Base-by-base conservation (phyloP, 2,888 invertebrate genomes). In the Corbicula japonica region DNA sequence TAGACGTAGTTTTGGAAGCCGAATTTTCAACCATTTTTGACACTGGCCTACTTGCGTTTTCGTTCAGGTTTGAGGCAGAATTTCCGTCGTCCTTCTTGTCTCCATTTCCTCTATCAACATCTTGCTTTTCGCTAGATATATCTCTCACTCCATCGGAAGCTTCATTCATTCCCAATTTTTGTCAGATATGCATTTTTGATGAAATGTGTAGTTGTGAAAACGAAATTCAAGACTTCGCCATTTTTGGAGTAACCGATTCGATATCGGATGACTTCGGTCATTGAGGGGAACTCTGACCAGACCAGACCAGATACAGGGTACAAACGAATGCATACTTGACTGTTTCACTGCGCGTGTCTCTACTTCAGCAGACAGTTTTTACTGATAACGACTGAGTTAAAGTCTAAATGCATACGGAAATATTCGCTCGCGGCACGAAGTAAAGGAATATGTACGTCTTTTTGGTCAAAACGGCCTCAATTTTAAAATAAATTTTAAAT, bases 151-250 rank as follows among this genome's bases (percentile, higher is more conserved):
- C 88, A 79, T 82, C 84, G 58, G 87, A 88, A 76, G 84, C 81
- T 66, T 90, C 90, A 87, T 86, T 90, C 90, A 90, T 90, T 76
- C 68, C 83, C 60, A 78, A 69, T 56, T 62, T 50, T 73, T 50
- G 44, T 76, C 60, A 60, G 65, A 30, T 46, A 21, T 41, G 23
- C 72, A 77, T 77, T 61, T 62, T 75, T 75, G 61, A 35, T n/a
- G n/a, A n/a, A n/a, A n/a, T n/a, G n/a, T n/a, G n/a, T n/a, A n/a
- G n/a, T n/a, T n/a, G 23, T 54, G 23, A 6, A 2, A 54, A 54
- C 26, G n/a, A 48, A 48, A 21, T 21, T 48, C 48, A 23, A n/a
- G 21, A 26, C 30, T 52, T 72, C 62, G 62, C 72, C 72, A 72
- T 72, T 71, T 65, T 65, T 38, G 48, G n/a, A n/a, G n/a, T 52